Conservation (phyloP, 2,888 invertebrate species). For the Cheilosia vulpina region DNA sequence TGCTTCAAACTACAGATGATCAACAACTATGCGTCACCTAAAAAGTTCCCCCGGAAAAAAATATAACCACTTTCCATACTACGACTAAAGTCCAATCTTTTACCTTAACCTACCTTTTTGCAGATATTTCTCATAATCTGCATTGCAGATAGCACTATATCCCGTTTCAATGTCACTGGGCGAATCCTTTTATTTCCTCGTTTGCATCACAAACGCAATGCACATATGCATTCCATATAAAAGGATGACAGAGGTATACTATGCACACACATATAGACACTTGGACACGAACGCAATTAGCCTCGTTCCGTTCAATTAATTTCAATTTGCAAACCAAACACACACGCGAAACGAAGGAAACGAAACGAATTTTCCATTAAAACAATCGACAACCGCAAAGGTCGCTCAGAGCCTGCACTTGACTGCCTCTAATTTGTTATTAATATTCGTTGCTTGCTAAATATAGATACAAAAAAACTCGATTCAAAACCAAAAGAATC, state of each 20-base stretch:
- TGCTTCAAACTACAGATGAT: too few relatives aligned
- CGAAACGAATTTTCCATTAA: constrained; percentile 11
- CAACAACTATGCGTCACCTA: too few relatives aligned
- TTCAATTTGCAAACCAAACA: constrained; percentile 38
- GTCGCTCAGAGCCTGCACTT: constrained; percentile 43
- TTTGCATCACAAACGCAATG: constrained; percentile 11
- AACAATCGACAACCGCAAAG: constrained; percentile 41
- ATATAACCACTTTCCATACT: too few relatives aligned
- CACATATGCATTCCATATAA: background rate
- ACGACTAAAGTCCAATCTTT: too few relatives aligned
- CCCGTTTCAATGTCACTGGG: constrained; percentile 21
- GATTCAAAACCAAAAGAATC: constrained; percentile 22
- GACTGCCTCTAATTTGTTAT: constrained; percentile 19
- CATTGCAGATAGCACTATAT: constrained; percentile 27
- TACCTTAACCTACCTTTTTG: constrained; percentile 1
- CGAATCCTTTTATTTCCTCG: constrained; percentile 23
- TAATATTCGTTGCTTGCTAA: background rate
- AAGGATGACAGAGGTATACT: constrained; percentile 7
- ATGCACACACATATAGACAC: background rate
- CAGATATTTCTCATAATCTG: constrained; percentile 9
- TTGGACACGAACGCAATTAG: constrained; percentile 40
- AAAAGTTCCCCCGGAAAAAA: too few relatives aligned
- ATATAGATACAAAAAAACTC: background rate
- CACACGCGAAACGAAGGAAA: constrained; percentile 20
- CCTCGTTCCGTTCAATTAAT: constrained; percentile 62